A percentile compares a stretch with the other conserved stretches of the same genome.
These are phyloP conservation scores for Xerus inauris DNA, from an alignment of 2,113 vertebrate genomes.

Conservation along the genomic window DNA sequence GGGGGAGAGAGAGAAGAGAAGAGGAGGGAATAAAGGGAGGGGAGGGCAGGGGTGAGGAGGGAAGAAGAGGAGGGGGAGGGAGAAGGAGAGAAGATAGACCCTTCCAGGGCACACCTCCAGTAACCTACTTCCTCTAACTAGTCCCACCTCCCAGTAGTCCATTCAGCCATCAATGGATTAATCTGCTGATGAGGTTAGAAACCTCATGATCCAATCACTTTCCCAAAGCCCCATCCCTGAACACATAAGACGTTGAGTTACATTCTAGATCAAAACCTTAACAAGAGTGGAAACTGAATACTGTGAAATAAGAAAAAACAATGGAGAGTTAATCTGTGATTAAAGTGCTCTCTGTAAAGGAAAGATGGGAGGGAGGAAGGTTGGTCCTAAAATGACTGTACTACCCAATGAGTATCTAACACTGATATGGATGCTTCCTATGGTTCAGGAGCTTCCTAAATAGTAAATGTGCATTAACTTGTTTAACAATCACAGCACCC, in stretches of 20 bases:
- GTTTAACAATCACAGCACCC: neutral
- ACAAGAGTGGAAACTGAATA: neutral
- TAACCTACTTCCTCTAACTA: neutral
- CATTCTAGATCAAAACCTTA: neutral
- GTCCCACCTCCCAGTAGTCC: neutral
- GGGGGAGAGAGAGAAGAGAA: neutral
- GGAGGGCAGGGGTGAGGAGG: no score
- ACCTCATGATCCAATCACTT: neutral
- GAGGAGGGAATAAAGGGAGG: rapidly evolving
- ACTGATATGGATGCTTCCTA: neutral
- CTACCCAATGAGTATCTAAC: neutral
- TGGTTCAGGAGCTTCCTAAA: neutral
- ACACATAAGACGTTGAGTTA: neutral
- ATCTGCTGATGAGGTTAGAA: neutral
- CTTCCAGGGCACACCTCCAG: neutral
- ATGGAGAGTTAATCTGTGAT: neutral
- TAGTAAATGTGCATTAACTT: neutral
- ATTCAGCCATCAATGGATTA: neutral
- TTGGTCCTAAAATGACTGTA: neutral
- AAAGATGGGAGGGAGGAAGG: neutral
- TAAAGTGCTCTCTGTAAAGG: neutral
- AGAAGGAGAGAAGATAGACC: neutral
- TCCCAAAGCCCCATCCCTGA: neutral
- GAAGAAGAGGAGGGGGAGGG: neutral
- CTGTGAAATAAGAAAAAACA: neutral